Base-by-base conservation (phyloP, 2,797 vertebrate species). In the Chloroceryle amazona region DNA sequence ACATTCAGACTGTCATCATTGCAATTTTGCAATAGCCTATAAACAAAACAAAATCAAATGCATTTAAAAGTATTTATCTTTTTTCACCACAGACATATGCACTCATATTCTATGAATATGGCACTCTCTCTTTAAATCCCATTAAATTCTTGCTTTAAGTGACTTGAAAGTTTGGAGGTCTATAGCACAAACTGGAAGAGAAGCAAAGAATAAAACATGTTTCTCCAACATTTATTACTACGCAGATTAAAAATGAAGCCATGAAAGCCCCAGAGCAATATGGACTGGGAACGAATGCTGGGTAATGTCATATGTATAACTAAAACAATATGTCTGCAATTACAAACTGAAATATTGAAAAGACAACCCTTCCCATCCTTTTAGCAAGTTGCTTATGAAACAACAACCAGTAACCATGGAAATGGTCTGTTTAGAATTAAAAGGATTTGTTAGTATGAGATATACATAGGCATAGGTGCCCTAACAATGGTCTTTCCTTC, bases 1-100 rank as follows among this genome's bases (percentile, higher is more conserved):
- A 99, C 98, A 98, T 99, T 99, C 98, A 99, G 97, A 97, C 98
- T 98, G 97, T 99, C 99, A 33, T 99, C 99, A 14, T 44, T 98
- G 96, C 99, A 99, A 95, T 96, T 98, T 94, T 99, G 99, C 95
- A 99, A 97, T 84, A 99, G 97, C 97, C 99, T 99, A 90, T 7
- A 81, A 92, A 92, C 39, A 84, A 57, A 92, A 96, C 13, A 14
- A 94, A 60, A 94, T 41, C 7, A 20, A 91, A 83, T 42, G 84
- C 28, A 84, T 37, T 95, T 74, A 92, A 68, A 41, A 21, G 4
- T 14, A 60, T 19, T 92, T 73, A 47, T 74, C 5, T 10, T 70
- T 60, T 20, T 74, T 83, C 52, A 88, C 19, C 33, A 82, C 39
- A 79, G 23, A 37, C 31, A 60, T 21, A 72, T 5, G 6, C 16